Evolutionary conservation across 2,888 invertebrate species (phyloP).

Genomic region (Acholoe squamosa): DNA sequence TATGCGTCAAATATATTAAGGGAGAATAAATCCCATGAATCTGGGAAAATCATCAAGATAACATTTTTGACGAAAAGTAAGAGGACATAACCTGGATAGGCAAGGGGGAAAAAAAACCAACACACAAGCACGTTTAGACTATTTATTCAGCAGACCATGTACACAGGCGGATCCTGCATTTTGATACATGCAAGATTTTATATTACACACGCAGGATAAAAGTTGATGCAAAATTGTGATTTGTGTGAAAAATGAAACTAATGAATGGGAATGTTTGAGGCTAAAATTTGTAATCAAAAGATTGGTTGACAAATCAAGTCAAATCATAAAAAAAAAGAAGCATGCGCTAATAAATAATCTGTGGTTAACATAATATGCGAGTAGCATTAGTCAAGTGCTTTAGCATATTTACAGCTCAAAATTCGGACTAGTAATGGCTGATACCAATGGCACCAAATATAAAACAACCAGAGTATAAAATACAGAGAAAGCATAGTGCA

Average conservation of each 20-base stretch:
- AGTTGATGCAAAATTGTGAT: not conserved
- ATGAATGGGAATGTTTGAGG: not conserved
- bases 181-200: slow-evolving; percentile 35
- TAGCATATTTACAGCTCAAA: slow-evolving; percentile 18
- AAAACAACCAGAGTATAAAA: not conserved
- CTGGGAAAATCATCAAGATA: too few relatives aligned
- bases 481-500: not conserved
- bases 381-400: not conserved
- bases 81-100: too few relatives aligned
- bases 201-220: not conserved
- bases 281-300: slow-evolving; percentile 12
- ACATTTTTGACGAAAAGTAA: too few relatives aligned
- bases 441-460: not conserved
- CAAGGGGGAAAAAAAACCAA: not conserved
- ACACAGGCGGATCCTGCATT: slow-evolving; percentile 27
- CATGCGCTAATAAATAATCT: slow-evolving; percentile 28
- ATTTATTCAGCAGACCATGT: slow-evolving; percentile 59
- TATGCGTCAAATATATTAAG: too few relatives aligned
- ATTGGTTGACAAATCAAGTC: not conserved
- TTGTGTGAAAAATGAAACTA: slow-evolving; percentile 7
- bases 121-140: not conserved
- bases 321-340: not conserved
- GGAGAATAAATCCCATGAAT: too few relatives aligned
- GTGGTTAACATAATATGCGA: slow-evolving; percentile 11
- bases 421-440: slow-evolving; percentile 37